phyloP scores from a whole-genome alignment of 2,113 vertebrate species.

The Platysternon megacephalum region DNA sequence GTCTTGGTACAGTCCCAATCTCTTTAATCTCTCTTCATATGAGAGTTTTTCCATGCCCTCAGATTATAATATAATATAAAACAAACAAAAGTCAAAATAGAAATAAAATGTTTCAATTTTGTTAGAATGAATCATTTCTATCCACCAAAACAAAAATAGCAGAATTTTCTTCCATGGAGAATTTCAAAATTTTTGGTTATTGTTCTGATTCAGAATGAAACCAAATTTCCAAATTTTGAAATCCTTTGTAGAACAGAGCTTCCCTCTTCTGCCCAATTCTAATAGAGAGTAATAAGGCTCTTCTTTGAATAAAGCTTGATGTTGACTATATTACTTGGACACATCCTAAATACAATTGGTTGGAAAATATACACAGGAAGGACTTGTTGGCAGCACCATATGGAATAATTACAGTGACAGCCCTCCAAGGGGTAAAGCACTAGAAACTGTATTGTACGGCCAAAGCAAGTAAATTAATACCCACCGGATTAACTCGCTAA shows the following conservation, averaged over 20 bases:
- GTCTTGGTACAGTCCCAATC: background rate
- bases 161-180: background rate
- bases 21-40: background rate
- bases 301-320: background rate
- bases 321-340: background rate
- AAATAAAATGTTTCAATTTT: background rate
- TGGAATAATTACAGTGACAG: slow-evolving; percentile 44
- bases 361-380: background rate
- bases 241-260: background rate
- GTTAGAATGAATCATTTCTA: background rate
- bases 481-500: slow-evolving; percentile 32
- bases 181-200: background rate
- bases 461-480: slow-evolving; percentile 70
- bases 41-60: background rate
- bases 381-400: background rate
- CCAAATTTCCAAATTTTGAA: background rate
- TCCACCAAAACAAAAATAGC: background rate
- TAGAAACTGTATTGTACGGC: slow-evolving; percentile 43
- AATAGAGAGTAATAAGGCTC: background rate
- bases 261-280: background rate
- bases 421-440: slow-evolving; percentile 28
- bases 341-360: slow-evolving; percentile 29
- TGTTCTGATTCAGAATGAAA: background rate
- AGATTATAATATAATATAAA: background rate
- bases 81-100: background rate